Conservation (phyloP, 2,797 vertebrate species). For the Thaleichthys pacificus region DNA sequence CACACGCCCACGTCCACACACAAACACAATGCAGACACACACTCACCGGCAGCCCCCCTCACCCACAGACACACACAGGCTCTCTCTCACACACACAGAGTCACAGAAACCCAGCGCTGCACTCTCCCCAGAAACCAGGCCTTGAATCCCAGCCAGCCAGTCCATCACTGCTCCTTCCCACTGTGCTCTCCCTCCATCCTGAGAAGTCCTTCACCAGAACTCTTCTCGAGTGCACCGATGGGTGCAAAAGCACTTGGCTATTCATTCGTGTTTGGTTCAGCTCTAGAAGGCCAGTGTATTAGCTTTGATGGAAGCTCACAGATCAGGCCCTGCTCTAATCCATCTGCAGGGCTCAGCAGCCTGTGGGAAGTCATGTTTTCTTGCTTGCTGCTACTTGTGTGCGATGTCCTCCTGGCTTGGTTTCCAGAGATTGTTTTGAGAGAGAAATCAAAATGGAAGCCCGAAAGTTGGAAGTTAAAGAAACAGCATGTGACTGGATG, state of each 20-base stretch:
- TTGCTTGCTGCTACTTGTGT: not conserved
- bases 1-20: not conserved
- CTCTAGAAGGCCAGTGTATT: slow-evolving; percentile 52
- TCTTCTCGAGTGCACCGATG: slow-evolving; percentile 34
- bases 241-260: not conserved
- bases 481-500: not conserved
- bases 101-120: not conserved
- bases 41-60: slow-evolving; percentile 18
- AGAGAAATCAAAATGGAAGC: no score
- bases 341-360: slow-evolving; percentile 35
- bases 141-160: slow-evolving; percentile 64
- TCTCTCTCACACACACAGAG: slow-evolving; percentile 34
- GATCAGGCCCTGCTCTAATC: slow-evolving; percentile 57
- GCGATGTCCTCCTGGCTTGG: not conserved
- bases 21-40: slow-evolving; percentile 6
- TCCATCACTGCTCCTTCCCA: slow-evolving; percentile 52
- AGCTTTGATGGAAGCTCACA: slow-evolving; percentile 64
- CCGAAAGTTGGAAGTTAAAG: no score
- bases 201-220: slow-evolving; percentile 19
- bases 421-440: no score
- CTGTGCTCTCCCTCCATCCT: slow-evolving; percentile 15
- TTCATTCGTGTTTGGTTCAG: not conserved
- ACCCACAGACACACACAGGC: slow-evolving; percentile 24
- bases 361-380: not conserved
- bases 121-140: slow-evolving; percentile 56